Evolutionary conservation across 2,113 vertebrate genomes (phyloP), one percentile per base, ranked within the genome.

Genomic region (Rutilus rutilus): DNA sequence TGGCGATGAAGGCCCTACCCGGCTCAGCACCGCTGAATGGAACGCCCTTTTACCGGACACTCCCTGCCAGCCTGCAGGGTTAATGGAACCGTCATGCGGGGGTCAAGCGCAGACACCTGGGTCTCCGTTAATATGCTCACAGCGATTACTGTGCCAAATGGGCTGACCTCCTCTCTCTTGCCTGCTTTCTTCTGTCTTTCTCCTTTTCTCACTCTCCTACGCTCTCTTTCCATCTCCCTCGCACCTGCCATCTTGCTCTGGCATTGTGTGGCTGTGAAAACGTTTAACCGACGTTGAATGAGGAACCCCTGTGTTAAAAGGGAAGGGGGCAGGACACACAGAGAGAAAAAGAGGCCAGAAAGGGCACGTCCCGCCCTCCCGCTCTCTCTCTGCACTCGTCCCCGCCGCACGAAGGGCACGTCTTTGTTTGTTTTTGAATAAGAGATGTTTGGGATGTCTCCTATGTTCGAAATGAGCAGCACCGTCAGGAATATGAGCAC

Each of bases 101-200:
- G 96, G 97, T 90, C 86, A 96, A 96, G 91, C 91, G 92, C 95
- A 96, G 96, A 97, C 96, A 96, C 96, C 96, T 96, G 96, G 96
- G 96, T 96, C 95, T 96, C 95, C 95, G 96, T 97, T 97, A 97
- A 97, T 96, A 96, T 96, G 96, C 95, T 96, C 95, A 96, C 95
- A 90, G 95, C 97, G 96, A 98, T 98, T 97, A 97, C 94, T 94
- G 95, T 96, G 96, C 94, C 95, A 97, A 98, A 97, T 97, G 96
- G 97, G 96, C 96, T 97, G 97, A 97, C 97, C 97, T 97, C 95
- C 96, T 95, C 93, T 94, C 93, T 96, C 96, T 95, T 94, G 95
- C 94, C 92, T 92, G 93, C 93, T 92, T 93, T 95, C 9, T 94
- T 92, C 95, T 92, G 94, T 93, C 95, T 91, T 95, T 94, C 95